These are phyloP conservation scores for Zaprionus bogoriensis DNA, from an alignment of 2,888 invertebrate species.

Conservation along the genomic window DNA sequence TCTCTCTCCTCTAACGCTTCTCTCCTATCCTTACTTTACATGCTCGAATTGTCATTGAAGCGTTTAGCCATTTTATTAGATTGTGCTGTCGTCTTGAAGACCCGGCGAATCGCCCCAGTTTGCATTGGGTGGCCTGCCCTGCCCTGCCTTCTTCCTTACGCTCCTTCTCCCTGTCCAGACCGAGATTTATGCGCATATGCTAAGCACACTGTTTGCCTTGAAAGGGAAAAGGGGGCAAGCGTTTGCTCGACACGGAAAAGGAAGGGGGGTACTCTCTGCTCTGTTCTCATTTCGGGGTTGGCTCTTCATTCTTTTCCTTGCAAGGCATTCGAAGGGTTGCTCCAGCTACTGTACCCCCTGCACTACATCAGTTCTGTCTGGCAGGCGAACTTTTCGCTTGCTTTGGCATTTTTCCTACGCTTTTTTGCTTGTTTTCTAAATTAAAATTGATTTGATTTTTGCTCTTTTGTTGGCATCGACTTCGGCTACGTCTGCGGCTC, in stretches of 20 bases:
- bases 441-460: constrained; percentile 79
- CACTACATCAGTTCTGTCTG: constrained; percentile 20
- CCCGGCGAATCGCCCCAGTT: constrained; percentile 57
- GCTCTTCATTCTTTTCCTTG: constrained; percentile 16
- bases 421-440: constrained; percentile 71
- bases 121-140: constrained; percentile 28
- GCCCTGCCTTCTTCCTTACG: background rate
- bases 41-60: constrained; percentile 80
- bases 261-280: too few relatives aligned
- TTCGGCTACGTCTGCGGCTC: too few relatives aligned
- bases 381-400: constrained; percentile 45
- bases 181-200: constrained; percentile 81
- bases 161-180: constrained; percentile 5
- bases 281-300: constrained; percentile 61
- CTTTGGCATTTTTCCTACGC: constrained; percentile 59
- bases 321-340: constrained; percentile 50
- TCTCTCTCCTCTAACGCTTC: background rate
- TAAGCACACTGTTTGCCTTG: constrained; percentile 64
- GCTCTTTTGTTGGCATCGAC: constrained; percentile 46
- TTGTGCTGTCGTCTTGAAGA: constrained; percentile 70
- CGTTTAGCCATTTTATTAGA: constrained; percentile 81
- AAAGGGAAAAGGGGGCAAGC: background rate
- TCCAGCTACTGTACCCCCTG: constrained; percentile 11
- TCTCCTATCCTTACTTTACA: constrained; percentile 62
- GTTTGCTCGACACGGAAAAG: too few relatives aligned